Evolutionary conservation across 2,113 vertebrate genomes (phyloP), one percentile per base, ranked within the genome.

Genomic region (Sturnira hondurensis): DNA sequence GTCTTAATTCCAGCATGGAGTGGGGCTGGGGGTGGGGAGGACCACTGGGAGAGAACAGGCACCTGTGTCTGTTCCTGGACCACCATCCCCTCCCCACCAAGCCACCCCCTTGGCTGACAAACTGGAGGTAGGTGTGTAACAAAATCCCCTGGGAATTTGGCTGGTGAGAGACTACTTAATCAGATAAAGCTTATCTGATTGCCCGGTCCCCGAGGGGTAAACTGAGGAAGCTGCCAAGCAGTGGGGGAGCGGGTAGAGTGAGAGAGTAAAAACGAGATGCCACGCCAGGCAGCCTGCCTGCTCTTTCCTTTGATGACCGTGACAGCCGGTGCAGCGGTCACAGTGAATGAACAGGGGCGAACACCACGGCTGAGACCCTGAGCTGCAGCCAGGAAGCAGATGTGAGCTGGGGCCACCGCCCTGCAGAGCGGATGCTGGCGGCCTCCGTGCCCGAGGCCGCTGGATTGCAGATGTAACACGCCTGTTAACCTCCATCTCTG

Each of bases 141-240:
- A 54, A 45, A 45, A 52, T 67, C 82, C 76, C 85, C 63, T 78
- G 93, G 85, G 95, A 95, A 87, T 74, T 19, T 52, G 61, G 50
- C 81, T 86, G 61, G 67, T 92, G 91, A 86, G 91, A 86, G 85
- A 82, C 56, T 38, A 77, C 28, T 47, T 61, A 77, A 77, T 94
- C 24, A 92, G 85, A 81, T 65, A 20, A 65, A 56, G 45, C 13
- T 84, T 95, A 89, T 95, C 87, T 95, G 84, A 87, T 95, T 6
- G 1, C 50, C 26, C 50, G 3, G 38, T 10, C 26, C 88, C 85
- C 13, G 1, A 68, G 22, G 54, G 91, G 85, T 68, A 88, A 93
- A 82, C 81, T 56, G 52, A 94, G 89, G 77, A 88, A 31, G 67
- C 28, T 52, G 88, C 77, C 86, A 65, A 88, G 52, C 82, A 22